These are phyloP conservation scores for Neodiprion pinetum DNA, from an alignment of 1,140 invertebrate species.

Conservation along the genomic window DNA sequence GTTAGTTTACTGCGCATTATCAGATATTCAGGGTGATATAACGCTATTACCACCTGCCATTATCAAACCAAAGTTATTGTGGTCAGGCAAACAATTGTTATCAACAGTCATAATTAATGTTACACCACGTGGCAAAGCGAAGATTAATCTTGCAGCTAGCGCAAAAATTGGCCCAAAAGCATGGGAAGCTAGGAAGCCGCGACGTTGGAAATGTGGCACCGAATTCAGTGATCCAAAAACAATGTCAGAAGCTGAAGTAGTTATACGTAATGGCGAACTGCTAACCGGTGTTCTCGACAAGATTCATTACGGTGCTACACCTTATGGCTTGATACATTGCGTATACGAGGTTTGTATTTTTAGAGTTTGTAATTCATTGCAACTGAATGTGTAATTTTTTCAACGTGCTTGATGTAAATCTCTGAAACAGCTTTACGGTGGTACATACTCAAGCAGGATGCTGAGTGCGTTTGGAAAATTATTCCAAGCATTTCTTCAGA, in stretches of 20 bases:
- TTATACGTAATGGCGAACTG: constrained; percentile 89
- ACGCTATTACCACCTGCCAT: constrained; percentile 86
- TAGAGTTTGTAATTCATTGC: background rate
- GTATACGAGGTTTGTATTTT: constrained; percentile 78
- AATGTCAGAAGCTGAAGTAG: constrained; percentile 92
- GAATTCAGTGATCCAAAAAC: constrained; percentile 64
- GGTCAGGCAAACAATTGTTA: constrained; percentile 97
- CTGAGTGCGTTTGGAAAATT: constrained; percentile 91
- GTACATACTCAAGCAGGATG: constrained; percentile 78
- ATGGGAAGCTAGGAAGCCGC: constrained; percentile 69
- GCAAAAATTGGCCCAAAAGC: constrained; percentile 85
- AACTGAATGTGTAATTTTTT: constrained; percentile 16
- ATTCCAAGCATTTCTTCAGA: constrained; percentile 90
- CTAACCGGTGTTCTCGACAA: constrained; percentile 96
- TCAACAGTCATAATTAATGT: constrained; percentile 89
- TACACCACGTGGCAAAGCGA: constrained; percentile 76
- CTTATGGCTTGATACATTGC: constrained; percentile 91
- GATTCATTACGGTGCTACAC: constrained; percentile 93
- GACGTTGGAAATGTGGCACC: constrained; percentile 69
- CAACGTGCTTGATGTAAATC: constrained; percentile 10
- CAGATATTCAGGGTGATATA: constrained; percentile 71
- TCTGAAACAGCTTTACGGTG: constrained; percentile 83
- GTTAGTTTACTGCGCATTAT: constrained; percentile 85
- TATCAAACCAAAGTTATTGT: constrained; percentile 85
- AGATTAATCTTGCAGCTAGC: constrained; percentile 80